Evolutionary conservation across 2,888 invertebrate species (phyloP).

Genomic region (Pyralis farinalis): DNA sequence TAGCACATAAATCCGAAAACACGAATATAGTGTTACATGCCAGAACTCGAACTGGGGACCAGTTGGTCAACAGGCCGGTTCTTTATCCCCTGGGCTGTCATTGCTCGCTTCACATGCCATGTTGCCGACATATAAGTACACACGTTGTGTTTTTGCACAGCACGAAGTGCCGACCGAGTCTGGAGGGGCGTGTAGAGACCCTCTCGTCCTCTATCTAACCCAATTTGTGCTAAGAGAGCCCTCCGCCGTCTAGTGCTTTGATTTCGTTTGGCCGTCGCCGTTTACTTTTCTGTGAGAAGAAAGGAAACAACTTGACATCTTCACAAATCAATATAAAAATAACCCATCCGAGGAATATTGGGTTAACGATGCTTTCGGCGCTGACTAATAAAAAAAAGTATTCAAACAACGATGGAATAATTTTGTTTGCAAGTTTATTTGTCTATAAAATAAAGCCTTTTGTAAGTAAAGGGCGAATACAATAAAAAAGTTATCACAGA

Average conservation of each 20-base stretch:
- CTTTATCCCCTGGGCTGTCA: too few species aligned
- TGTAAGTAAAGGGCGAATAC: conserved; percentile 30
- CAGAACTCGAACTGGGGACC: too few species aligned
- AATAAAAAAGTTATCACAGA: conserved; percentile 37
- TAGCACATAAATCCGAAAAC: too few species aligned
- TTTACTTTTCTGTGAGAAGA: neutral
- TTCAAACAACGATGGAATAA: conserved; percentile 15
- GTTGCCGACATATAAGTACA: too few species aligned
- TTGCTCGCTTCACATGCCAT: too few species aligned
- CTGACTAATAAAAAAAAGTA: conserved; percentile 13
- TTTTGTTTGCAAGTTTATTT: conserved; percentile 20
- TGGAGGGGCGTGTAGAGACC: conserved; percentile 35
- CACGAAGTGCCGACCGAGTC: neutral
- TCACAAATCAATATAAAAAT: neutral
- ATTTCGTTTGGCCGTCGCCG: conserved; percentile 38
- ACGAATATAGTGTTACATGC: too few species aligned
- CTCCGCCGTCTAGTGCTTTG: conserved; percentile 42
- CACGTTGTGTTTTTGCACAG: too few species aligned
- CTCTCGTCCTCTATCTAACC: conserved; percentile 44
- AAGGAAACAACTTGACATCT: conserved; percentile 6
- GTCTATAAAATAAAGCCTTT: conserved; percentile 24
- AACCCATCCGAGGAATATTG: neutral
- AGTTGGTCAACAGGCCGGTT: too few species aligned
- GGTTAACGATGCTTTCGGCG: neutral
- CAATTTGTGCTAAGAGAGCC: conserved; percentile 48